Base-by-base conservation (phyloP, 2,797 vertebrate species). In the Acropternis orthonyx region DNA sequence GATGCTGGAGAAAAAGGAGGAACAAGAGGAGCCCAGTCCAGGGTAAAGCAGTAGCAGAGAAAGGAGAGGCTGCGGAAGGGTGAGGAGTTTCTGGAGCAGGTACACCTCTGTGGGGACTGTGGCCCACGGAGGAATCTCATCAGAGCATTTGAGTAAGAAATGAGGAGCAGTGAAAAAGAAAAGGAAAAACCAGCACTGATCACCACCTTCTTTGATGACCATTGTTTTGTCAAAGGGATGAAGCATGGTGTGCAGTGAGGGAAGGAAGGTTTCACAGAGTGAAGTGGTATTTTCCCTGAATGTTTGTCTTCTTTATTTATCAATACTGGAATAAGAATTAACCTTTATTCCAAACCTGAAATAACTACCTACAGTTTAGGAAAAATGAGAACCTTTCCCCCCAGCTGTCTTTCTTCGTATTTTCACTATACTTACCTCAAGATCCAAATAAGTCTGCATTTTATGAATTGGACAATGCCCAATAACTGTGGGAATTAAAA, bases 391-490 rank as follows among this genome's bases (percentile, higher is more conserved):
- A 77, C 32, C 54, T 77, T 89, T 80, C 51, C 39, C 28, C 54
- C 85, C 39, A 80, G 32, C 61, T 61, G n/a, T 46, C 49, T 43
- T 58, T 89, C 52, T 88, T 85, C 65, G 55, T 30, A 16, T 69
- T 92, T 92, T 85, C 54, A 72, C 54, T 30, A 32, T 51, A 82
- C 54, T 88, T 79, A 88, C 20, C 17, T 78, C 84, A 74, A 77
- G 65, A 87, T 78, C 54, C 84, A 93, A 93, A 68, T 49, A 94
- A 81, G 61, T 72, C 65, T 66, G 69, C 43, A 49, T 77, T 87
- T 91, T 91, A 89, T 83, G 75, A 91, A 93, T 56, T 96, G 95
- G 96, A 95, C 80, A 91, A 86, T 91, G 51, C 81, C 78, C 94
- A 97, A 83, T 44, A 92, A 93, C 83, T 72, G 62, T 80, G 72